These are phyloP conservation scores for Phengaris alcon DNA, from an alignment of 2,888 invertebrate species.

Conservation along the genomic window DNA sequence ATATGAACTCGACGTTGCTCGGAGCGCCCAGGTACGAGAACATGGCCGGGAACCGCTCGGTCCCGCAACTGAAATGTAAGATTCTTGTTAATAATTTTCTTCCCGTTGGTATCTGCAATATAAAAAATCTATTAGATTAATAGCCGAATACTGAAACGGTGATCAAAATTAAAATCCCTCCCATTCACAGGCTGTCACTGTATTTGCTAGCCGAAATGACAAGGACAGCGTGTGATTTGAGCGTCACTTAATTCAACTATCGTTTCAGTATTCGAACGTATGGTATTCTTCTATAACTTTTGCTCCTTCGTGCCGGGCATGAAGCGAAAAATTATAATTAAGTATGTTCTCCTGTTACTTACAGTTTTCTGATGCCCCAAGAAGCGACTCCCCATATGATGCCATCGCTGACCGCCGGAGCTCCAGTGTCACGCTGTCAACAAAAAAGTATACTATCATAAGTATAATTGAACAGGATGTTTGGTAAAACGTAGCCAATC, in stretches of 20 bases:
- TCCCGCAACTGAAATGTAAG: conserved; percentile 60
- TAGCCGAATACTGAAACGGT: too few species aligned
- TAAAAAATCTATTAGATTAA: too few species aligned
- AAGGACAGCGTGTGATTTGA: too few species aligned
- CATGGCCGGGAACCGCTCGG: conserved; percentile 65
- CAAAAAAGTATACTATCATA: too few species aligned
- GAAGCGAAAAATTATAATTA: not conserved
- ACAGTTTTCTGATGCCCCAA: conserved; percentile 70
- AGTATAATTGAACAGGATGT: too few species aligned
- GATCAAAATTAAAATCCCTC: too few species aligned
- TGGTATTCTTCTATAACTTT: not conserved
- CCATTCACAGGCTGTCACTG: too few species aligned
- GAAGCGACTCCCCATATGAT: conserved; percentile 70
- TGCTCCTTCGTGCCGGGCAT: not conserved
- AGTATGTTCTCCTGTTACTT: conserved; percentile 39
- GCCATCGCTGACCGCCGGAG: conserved; percentile 71
- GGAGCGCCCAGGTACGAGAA: conserved; percentile 59
- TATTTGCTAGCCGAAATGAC: too few species aligned
- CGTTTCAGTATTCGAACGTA: too few species aligned
- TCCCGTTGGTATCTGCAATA: too few species aligned
- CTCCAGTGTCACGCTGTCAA: conserved; percentile 67
- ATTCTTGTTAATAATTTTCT: not conserved
- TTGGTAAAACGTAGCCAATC: too few species aligned
- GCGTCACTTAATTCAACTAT: too few species aligned
- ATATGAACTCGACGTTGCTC: conserved; percentile 58